Evolutionary conservation across 2,888 invertebrate genomes (phyloP).

Genomic region (Callinectes sapidus): DNA sequence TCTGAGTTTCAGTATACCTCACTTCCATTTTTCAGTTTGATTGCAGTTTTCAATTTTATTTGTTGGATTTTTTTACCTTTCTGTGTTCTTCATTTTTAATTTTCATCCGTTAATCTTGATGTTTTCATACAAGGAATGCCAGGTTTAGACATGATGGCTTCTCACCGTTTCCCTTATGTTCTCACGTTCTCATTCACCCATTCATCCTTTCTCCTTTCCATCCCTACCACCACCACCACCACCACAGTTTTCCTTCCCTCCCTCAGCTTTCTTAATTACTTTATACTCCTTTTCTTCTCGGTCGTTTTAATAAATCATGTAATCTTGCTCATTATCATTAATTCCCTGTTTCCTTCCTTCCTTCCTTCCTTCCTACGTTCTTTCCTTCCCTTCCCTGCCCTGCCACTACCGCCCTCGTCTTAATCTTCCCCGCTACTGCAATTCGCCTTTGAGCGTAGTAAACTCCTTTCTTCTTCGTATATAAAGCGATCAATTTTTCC

Average conservation of each 20-base stretch:
- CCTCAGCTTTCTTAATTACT: background rate
- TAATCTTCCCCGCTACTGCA: background rate
- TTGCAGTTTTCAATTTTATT: too few relatives aligned
- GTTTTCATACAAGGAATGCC: too few relatives aligned
- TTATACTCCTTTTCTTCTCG: background rate
- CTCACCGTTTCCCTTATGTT: background rate
- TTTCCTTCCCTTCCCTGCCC: background rate
- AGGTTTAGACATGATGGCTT: background rate
- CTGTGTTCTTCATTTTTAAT: background rate
- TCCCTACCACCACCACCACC: background rate
- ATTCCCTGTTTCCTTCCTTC: background rate
- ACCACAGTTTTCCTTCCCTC: background rate
- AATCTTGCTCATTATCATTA: slow-evolving; percentile 27
- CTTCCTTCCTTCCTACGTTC: background rate
- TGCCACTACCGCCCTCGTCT: background rate
- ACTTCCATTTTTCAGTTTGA: too few relatives aligned
- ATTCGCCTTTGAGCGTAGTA: background rate
- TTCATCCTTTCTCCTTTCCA: background rate
- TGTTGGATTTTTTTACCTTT: background rate
- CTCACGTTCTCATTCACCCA: background rate
- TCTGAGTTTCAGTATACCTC: too few relatives aligned
- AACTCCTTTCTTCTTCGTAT: background rate
- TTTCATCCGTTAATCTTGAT: too few relatives aligned
- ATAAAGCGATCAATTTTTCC: slow-evolving; percentile 29
- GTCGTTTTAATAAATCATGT: background rate